Conservation (phyloP, 64 coral and sea anemone species). For the Trachythela sp. region DNA sequence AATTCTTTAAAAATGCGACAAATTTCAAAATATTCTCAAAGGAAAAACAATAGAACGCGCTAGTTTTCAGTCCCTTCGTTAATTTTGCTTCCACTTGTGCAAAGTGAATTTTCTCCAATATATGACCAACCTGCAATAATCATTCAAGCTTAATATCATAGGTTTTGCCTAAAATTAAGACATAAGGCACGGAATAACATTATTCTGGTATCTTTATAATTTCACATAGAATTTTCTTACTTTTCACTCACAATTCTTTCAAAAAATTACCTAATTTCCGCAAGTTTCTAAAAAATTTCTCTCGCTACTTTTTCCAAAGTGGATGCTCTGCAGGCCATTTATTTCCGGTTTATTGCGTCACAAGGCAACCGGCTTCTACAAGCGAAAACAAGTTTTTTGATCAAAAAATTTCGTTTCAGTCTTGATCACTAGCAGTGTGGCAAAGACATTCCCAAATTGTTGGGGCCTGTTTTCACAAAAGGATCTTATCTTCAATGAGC, state of each 20-base stretch:
- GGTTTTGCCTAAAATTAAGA: background rate
- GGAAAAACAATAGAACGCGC: too few relatives aligned
- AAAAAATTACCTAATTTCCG: background rate
- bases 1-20: background rate
- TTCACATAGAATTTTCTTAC: background rate
- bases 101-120: too few relatives aligned
- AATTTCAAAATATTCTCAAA: too few relatives aligned
- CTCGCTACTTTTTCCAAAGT: background rate
- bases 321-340: background rate
- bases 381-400: conserved; percentile 22
- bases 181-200: background rate
- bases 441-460: conserved; percentile 6
- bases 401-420: background rate
- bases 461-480: conserved; percentile 18
- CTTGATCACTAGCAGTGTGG: background rate
- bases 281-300: background rate
- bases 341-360: conserved; percentile 23
- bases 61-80: too few relatives aligned
- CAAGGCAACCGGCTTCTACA: conserved; percentile 11
- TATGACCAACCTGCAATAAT: too few relatives aligned
- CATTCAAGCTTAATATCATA: background rate
- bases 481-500: conserved; percentile 30
- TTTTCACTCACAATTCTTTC: background rate
- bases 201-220: background rate
- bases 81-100: too few relatives aligned